Evolutionary conservation across 2,888 invertebrate species (phyloP).

Genomic region (Nymphalis polychloros): DNA sequence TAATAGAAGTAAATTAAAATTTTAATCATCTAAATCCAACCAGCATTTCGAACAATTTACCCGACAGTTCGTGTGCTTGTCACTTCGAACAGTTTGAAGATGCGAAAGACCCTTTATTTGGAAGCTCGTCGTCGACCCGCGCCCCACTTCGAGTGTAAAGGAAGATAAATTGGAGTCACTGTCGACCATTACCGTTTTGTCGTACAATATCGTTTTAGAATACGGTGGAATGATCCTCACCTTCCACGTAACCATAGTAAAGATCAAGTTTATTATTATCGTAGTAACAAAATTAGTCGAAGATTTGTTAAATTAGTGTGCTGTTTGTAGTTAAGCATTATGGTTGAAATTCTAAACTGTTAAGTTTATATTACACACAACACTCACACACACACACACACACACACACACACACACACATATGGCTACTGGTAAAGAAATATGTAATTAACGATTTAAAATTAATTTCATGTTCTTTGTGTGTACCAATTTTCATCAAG

Average conservation of each 20-base stretch:
- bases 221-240: constrained; percentile 21
- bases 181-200: constrained; percentile 52
- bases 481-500: no score
- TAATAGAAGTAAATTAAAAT: neutral
- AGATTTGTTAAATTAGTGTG: constrained; percentile 1
- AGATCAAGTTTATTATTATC: constrained; percentile 10
- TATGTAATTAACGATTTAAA: no score
- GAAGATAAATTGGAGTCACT: constrained; percentile 59
- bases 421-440: no score
- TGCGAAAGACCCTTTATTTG: constrained; percentile 10
- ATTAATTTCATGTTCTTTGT: no score
- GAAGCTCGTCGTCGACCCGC: constrained; percentile 32
- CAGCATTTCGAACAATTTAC: neutral
- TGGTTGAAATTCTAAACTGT: neutral
- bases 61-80: constrained; percentile 21
- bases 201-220: constrained; percentile 35
- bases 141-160: constrained; percentile 48
- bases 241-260: constrained; percentile 17
- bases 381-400: no score
- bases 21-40: neutral
- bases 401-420: no score
- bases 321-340: neutral
- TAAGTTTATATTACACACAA: no score
- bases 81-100: constrained; percentile 33
- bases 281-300: constrained; percentile 9